Base-by-base conservation (phyloP, 2,113 vertebrate species). In the Perca schrenkii region DNA sequence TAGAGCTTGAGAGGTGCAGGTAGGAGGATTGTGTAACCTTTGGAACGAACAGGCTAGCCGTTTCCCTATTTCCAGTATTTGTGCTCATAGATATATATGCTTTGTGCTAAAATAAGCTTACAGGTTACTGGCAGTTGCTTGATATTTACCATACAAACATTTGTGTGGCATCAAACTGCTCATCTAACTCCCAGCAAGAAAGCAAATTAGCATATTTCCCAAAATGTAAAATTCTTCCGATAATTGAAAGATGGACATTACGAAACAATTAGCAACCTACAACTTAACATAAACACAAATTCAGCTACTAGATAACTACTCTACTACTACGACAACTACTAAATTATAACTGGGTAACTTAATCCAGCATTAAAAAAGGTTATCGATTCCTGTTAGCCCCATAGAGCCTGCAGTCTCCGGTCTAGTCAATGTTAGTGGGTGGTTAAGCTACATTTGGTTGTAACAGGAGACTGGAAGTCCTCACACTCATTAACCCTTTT, bases 401-500 rank as follows among this genome's bases (percentile, higher is more conserved):
- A 25, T 25, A 49, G 83, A 88, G 77, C 68, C 86, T 79, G 49
- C 70, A 77, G 85, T 88, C 80, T 88, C 87, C 82, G 61, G 83
- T 81, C 63, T 65, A 68, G 87, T 91, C 91, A 84, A 82, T 88
- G 83, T 71, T 89, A 86, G 91, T 75, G 73, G 62, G 63, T 85
- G 66, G 88, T 82, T 60, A 79, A 85, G 75, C 77, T 73, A 56
- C 89, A 77, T 86, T 87, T 85, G 68, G 72, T 57, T 91, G 95
- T 94, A 96, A 96, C 88, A 87, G 63, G 95, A 96, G 93, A 93
- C 80, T 31, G 79, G 47, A 89, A 85, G 77, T 93, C 92, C 21
- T 90, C 80, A 90, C 88, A 90, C 90, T 94, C 94, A 94, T 96
- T 95, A 95, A 95, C 94, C 95, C 92, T 91, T 92, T 94, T 91